Percentiles rank a stretch among this genome's conserved stretches.
These are phyloP conservation scores for Apogon talboti DNA, from an alignment of 2,797 vertebrate genomes.

Conservation along the genomic window DNA sequence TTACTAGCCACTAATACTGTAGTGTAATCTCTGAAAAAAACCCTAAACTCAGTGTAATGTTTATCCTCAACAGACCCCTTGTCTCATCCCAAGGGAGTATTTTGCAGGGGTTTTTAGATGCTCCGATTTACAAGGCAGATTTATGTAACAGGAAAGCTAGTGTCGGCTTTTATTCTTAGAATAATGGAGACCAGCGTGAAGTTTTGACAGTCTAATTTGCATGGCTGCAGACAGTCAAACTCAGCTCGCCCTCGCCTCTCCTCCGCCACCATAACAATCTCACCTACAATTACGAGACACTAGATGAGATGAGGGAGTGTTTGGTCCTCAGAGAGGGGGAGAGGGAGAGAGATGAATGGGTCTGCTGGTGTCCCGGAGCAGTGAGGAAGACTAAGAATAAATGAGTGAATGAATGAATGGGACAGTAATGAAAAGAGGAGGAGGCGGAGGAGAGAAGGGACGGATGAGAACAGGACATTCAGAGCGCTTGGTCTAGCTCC, in stretches of 20 bases:
- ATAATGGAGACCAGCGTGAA: constrained; percentile 46
- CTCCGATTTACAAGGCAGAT: constrained; percentile 51
- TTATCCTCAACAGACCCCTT: constrained; percentile 27
- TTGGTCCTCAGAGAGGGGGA: constrained; percentile 45
- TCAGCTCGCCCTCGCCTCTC: constrained; percentile 2
- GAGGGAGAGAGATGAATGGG: constrained; percentile 54
- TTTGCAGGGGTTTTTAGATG: constrained; percentile 27
- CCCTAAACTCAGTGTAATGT: constrained; percentile 13
- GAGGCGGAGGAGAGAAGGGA: constrained; percentile 24
- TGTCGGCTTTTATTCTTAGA: constrained; percentile 44
- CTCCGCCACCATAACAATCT: constrained; percentile 47
- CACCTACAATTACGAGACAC: constrained; percentile 69
- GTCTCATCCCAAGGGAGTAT: constrained; percentile 29
- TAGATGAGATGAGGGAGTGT: constrained; percentile 64
- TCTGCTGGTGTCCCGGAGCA: constrained; percentile 51
- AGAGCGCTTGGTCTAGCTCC: constrained; percentile 30
- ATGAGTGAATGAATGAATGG: constrained; percentile 61
- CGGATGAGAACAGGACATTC: constrained; percentile 51
- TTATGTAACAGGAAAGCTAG: constrained; percentile 45
- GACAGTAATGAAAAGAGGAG: constrained; percentile 69
- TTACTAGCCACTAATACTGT: too few relatives aligned
- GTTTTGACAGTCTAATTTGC: constrained; percentile 65
- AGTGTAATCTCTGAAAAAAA: too few relatives aligned
- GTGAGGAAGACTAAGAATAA: constrained; percentile 55
- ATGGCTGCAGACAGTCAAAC: constrained; percentile 49